Conservation (phyloP, 2,113 vertebrate genomes). For the Reinhardtius hippoglossoides region DNA sequence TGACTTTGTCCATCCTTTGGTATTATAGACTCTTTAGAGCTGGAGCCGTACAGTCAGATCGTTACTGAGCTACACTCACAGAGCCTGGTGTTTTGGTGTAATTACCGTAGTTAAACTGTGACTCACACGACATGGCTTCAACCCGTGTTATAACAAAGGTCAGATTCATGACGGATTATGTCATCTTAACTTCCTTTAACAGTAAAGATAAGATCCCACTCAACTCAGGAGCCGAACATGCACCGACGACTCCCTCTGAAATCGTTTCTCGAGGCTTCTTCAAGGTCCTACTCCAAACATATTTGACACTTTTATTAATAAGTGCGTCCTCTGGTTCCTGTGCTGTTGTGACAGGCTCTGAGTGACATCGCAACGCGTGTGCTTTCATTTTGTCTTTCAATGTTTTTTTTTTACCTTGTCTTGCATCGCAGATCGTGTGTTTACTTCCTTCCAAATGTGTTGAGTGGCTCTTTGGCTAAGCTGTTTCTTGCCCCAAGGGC, state of each 20-base stretch:
- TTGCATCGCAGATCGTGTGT: slow-evolving; percentile 14
- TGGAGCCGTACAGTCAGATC: too few species aligned
- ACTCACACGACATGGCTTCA: too few species aligned
- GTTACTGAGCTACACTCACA: too few species aligned
- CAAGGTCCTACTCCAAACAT: neutral
- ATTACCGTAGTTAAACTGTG: too few species aligned
- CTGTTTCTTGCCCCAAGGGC: slow-evolving; percentile 57
- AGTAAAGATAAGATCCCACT: neutral
- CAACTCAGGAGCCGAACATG: neutral
- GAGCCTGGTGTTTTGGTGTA: too few species aligned
- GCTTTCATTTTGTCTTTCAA: slow-evolving; percentile 42
- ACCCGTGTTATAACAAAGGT: too few species aligned
- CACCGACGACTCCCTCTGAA: neutral
- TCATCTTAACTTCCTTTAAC: neutral
- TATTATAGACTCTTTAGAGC: too few species aligned
- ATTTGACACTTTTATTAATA: slow-evolving; percentile 25
- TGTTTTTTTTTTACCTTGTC: slow-evolving; percentile 35
- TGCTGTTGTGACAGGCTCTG: slow-evolving; percentile 39
- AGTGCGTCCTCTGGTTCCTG: slow-evolving; percentile 3
- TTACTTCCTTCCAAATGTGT: slow-evolving; percentile 55
- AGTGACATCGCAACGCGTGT: slow-evolving; percentile 16
- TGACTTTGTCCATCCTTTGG: too few species aligned
- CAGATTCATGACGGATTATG: too few species aligned
- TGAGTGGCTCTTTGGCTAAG: slow-evolving; percentile 66
- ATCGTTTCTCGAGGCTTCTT: neutral